Evolutionary conservation across 2,888 invertebrate genomes (phyloP), one percentile per base, ranked within the genome.

Genomic region (Subacronicta megacephala): DNA sequence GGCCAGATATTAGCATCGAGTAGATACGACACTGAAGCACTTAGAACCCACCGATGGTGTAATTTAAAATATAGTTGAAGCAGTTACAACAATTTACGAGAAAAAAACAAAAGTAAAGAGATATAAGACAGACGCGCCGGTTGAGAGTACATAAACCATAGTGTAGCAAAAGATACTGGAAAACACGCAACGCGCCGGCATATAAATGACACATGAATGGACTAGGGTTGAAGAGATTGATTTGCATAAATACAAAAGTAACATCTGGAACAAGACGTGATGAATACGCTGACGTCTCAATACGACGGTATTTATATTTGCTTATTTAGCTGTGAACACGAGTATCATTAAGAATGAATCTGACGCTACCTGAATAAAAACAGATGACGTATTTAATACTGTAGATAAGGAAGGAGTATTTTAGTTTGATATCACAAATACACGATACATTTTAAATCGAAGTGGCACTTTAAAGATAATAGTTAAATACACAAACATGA

Each of bases 161-260:
- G 41, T 42, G 41, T 70, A 33, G 45, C 46, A 38, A n/a, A 59
- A 58, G 43, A 56, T 67, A 64, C 54, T 57, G 56, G 49, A 52
- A 53, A 67, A 57, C 62, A 42, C 45, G 43, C 49, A 65, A 52
- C 53, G 26, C 37, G 41, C 29, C 58, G 55, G 56, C 68, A 62
- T 67, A 56, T 74, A 73, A 81, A 68, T 76, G 81, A 78, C 81
- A 83, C 71, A 73, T 75, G 78, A 83, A 81, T 81, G 66, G 67
- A 52, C 56, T 72, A 70, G 62, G 65, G 55, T 52, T 61, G 58
- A 72, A 64, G 65, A 72, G 72, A 66, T 60, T 67, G 63, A 72
- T 76, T 77, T 72, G 53, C 74, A 77, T 76, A 67, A 72, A 72
- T 54, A 75, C 62, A 75, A 69, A 63, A 63, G 54, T 29, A 68